Base-by-base conservation (phyloP, 2,113 vertebrate species). In the Orientallactaga bullata region DNA sequence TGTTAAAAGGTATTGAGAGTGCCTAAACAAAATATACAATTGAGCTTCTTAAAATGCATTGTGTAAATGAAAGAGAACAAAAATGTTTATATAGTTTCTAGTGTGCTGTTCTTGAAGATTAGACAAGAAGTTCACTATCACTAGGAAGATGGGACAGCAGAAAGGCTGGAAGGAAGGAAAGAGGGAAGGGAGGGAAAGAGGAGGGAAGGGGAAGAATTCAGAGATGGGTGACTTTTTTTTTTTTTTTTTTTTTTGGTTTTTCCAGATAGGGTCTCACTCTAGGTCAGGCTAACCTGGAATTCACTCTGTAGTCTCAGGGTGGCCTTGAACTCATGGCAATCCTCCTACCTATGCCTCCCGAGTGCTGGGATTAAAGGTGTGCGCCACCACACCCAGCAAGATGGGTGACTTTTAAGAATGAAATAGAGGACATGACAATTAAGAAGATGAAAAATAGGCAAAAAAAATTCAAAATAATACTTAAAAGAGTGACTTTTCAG, bases 381-480 rank as follows among this genome's bases (percentile, higher is more conserved):
- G n/a, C n/a, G n/a, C n/a, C n/a, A n/a, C n/a, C n/a, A n/a, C n/a
- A n/a, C n/a, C n/a, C n/a, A n/a, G n/a, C n/a, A n/a, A 95, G 94
- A 79, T 37, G 60, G 20, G 21, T 69, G 28, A 83, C 60, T 88
- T 47, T 77, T 69, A 30, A 82, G 78, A 77, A 51, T 82, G 28
- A 91, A 91, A 3, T 26, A 60, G 47, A 89, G 6, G 89, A 55
- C 42, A 76, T 89, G 28, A 95, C 93, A 95, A 82, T 55, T 77
- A 55, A 85, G 89, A 21, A 7, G 72, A 86, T 21, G 32, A 78
- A 94, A 89, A 32, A 73, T 84, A 81, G 60, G 30, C 35, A 74
- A 80, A 85, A 63, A 17, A 72, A n/a, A 47, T 47, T 47, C 85
- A 93, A 87, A 93, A 78, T 60, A 79, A 94, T 66, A 8, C 37